These are phyloP conservation scores for Sphaerophoria rueppellii DNA, from an alignment of 2,888 invertebrate species.

Conservation along the genomic window DNA sequence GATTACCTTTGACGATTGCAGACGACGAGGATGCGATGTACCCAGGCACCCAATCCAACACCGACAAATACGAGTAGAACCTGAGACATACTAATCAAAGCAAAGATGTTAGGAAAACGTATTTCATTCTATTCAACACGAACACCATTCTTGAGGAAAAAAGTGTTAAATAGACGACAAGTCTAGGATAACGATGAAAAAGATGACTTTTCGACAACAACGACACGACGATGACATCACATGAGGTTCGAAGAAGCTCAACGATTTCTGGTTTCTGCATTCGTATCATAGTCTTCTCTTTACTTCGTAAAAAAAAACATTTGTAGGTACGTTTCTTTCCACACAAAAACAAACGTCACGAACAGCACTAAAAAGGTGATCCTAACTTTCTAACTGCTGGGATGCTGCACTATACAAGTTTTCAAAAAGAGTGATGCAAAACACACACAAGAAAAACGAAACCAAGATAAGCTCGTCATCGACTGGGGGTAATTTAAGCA, in stretches of 20 bases:
- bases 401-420: slow-evolving; percentile 12
- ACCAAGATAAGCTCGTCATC: neutral
- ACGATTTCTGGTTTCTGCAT: slow-evolving; percentile 11
- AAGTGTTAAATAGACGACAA: slow-evolving; percentile 5
- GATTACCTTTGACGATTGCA: slow-evolving; percentile 8
- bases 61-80: too few species aligned
- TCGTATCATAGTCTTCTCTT: slow-evolving; percentile 20
- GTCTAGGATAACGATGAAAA: neutral
- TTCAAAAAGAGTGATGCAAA: neutral
- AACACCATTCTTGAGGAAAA: neutral
- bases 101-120: neutral
- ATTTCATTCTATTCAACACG: slow-evolving; percentile 3
- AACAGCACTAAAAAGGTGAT: slow-evolving; percentile 17
- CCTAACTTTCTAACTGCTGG: neutral
- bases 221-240: slow-evolving; percentile 1
- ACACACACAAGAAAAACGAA: neutral
- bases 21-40: neutral
- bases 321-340: neutral
- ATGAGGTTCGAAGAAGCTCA: slow-evolving; percentile 17
- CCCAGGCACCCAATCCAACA: neutral
- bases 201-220: neutral
- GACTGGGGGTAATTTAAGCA: neutral
- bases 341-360: neutral
- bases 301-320: slow-evolving; percentile 5
- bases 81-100: slow-evolving; percentile 16